phyloP scores from a whole-genome alignment of 2,888 invertebrate genomes.

The Synanthedon andrenaeformis region DNA sequence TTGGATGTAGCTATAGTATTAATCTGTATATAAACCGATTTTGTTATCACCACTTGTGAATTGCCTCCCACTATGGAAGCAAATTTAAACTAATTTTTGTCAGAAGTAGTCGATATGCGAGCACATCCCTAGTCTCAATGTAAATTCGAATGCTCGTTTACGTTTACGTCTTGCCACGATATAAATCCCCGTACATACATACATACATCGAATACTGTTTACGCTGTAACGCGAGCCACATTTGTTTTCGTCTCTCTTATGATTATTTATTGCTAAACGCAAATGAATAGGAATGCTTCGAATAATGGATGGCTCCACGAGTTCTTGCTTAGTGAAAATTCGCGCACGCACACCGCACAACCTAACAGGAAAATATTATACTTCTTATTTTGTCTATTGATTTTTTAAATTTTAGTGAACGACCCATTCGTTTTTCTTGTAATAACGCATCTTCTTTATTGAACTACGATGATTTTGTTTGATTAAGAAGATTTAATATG shows the following conservation, averaged over 20 bases:
- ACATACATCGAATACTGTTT: background rate
- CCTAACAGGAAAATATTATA: too few species aligned
- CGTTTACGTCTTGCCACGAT: background rate
- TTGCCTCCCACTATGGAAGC: too few species aligned
- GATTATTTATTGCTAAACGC: conserved; percentile 21
- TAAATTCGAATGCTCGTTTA: conserved; percentile 8
- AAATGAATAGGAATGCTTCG: conserved; percentile 4
- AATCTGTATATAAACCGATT: too few species aligned
- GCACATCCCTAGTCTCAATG: background rate
- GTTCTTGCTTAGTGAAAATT: background rate
- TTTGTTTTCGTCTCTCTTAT: conserved; percentile 21
- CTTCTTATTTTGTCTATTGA: too few species aligned
- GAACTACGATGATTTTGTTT: too few species aligned
- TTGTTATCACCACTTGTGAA: too few species aligned
- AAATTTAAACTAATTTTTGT: too few species aligned
- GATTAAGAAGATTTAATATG: too few species aligned
- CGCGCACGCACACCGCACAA: background rate
- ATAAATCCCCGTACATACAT: background rate
- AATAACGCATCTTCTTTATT: too few species aligned
- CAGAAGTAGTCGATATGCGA: background rate
- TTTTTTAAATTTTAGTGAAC: too few species aligned
- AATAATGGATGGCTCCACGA: background rate
- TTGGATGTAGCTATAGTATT: too few species aligned
- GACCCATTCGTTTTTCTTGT: too few species aligned
- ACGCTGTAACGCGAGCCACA: conserved; percentile 8